Evolutionary conservation across 37 sponge, comb jelly and placozoan genomes (phyloP).

Genomic region (Trichoplax adhaerens): DNA sequence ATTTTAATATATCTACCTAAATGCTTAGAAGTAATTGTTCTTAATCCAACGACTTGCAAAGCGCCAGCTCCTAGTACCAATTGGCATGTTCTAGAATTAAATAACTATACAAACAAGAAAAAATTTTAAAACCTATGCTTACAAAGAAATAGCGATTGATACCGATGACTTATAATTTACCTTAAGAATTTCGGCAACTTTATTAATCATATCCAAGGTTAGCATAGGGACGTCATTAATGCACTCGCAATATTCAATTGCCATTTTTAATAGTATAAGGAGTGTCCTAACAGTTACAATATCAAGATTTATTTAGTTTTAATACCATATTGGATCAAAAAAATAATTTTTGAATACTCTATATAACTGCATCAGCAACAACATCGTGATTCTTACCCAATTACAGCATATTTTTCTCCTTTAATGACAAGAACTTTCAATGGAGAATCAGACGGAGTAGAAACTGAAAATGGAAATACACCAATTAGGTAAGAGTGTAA

Average conservation of each 20-base stretch:
- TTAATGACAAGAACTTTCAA: conserved; percentile 32
- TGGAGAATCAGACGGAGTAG: neutral
- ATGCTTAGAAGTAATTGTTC: conserved; percentile 93
- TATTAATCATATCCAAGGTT: conserved; percentile 60
- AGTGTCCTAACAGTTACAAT: conserved; percentile 31
- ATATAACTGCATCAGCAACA: no score
- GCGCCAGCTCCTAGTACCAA: conserved; percentile 91
- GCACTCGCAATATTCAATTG: conserved; percentile 80
- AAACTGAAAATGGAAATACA: no score
- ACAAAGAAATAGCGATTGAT: neutral
- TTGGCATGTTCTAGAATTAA: conserved; percentile 69
- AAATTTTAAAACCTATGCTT: neutral
- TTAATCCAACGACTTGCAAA: conserved; percentile 60
- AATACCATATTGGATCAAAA: no score
- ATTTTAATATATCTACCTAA: conserved; percentile 27
- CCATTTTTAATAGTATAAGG: conserved; percentile 58
- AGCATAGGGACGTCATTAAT: conserved; percentile 74
- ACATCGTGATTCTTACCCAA: conserved; percentile 27
- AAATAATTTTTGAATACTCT: no score
- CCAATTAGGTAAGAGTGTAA: no score
- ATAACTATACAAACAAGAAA: conserved; percentile 29
- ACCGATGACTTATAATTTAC: conserved; percentile 8
- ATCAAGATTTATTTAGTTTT: neutral
- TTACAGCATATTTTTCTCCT: conserved; percentile 47
- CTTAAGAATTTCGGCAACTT: conserved; percentile 60